These are phyloP conservation scores for Nemotelus pantherinus DNA, from an alignment of 2,888 invertebrate species.

Conservation along the genomic window DNA sequence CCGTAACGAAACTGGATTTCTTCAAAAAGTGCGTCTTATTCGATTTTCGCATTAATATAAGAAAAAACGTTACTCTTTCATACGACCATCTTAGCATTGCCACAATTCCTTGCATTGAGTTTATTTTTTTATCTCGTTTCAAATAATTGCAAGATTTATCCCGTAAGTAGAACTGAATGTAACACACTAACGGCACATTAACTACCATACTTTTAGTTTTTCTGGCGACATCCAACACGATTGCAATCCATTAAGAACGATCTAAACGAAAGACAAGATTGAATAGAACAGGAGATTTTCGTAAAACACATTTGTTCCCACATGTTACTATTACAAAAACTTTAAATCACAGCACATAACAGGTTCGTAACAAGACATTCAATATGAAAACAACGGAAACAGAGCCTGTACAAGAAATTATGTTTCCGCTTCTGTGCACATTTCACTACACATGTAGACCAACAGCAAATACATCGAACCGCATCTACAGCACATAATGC, in stretches of 20 bases:
- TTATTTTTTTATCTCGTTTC: too few species aligned
- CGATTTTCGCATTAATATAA: too few species aligned
- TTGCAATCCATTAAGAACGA: too few species aligned
- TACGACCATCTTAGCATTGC: too few species aligned
- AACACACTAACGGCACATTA: too few species aligned
- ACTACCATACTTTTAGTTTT: too few species aligned
- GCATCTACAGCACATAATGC: neutral
- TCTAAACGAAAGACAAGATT: neutral
- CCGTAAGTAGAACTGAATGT: too few species aligned
- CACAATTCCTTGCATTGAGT: too few species aligned
- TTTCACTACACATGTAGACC: slow-evolving; percentile 1
- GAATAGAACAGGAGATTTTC: neutral
- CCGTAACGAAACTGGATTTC: slow-evolving; percentile 3
- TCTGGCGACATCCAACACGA: too few species aligned
- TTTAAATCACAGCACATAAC: neutral
- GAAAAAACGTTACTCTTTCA: too few species aligned
- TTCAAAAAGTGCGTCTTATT: neutral
- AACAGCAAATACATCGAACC: neutral
- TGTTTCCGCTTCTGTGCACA: slow-evolving; percentile 43
- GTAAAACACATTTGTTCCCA: neutral
- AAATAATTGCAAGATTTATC: too few species aligned
- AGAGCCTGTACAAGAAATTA: slow-evolving; percentile 16
- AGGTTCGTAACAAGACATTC: neutral
- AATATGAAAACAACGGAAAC: slow-evolving; percentile 32
- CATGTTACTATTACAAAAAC: neutral